These are phyloP conservation scores for Drosophila melanosoma DNA, from an alignment of 2,888 invertebrate genomes.

Conservation along the genomic window DNA sequence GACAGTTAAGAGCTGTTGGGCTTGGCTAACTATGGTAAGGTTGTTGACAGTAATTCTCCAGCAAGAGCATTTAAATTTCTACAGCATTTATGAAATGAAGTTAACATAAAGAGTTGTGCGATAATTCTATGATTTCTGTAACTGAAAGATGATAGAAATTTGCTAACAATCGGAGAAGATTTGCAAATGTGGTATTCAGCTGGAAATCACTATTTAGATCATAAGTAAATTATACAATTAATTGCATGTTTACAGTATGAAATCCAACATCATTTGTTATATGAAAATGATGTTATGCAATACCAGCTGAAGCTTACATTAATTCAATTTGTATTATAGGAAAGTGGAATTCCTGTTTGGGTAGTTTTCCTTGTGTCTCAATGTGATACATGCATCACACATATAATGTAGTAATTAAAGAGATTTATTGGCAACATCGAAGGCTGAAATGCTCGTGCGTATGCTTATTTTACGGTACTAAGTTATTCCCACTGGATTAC, in stretches of 20 bases:
- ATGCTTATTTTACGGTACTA: neutral
- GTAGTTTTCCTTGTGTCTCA: neutral
- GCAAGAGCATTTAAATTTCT: constrained; percentile 28
- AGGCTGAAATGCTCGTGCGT: constrained; percentile 1
- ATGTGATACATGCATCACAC: neutral
- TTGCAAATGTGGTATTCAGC: neutral
- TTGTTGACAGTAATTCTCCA: constrained; percentile 17
- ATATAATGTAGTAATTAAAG: constrained; percentile 2
- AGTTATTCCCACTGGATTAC: constrained; percentile 44
- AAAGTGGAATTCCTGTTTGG: neutral
- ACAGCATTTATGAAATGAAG: constrained; percentile 11
- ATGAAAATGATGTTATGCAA: neutral
- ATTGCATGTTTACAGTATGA: neutral
- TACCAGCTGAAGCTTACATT: neutral
- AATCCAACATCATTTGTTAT: neutral
- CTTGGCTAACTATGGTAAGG: constrained; percentile 26
- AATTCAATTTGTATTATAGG: neutral
- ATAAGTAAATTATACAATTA: neutral
- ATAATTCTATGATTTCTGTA: neutral
- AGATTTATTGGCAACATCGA: constrained; percentile 4
- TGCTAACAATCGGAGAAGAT: neutral
- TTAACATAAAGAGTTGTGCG: neutral
- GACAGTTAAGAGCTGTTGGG: constrained; percentile 62
- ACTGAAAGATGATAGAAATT: constrained; percentile 1
- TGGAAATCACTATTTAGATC: neutral